Conservation (phyloP, 2,888 invertebrate genomes). For the Sarcophaga rosellei region DNA sequence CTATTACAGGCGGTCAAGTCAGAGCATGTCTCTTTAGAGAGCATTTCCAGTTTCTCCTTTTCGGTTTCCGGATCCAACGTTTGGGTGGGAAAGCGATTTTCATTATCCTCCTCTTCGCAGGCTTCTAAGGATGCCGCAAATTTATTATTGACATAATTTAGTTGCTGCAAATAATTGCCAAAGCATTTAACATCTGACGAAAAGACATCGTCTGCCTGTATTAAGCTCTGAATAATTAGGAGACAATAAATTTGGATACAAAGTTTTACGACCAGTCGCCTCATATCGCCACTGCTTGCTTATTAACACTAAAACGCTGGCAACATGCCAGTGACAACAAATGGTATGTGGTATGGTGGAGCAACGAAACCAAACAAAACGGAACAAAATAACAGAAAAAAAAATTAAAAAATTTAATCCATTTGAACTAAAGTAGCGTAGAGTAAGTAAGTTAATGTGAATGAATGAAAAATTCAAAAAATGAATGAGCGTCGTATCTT, state of each 20-base stretch:
- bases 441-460: no score
- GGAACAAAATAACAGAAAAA: no score
- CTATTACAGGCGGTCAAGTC: conserved; percentile 36
- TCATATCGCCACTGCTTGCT: neutral
- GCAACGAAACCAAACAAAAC: no score
- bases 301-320: neutral
- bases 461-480: no score
- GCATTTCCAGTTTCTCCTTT: neutral
- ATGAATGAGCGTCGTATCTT: no score
- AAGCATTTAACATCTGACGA: conserved; percentile 16
- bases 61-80: conserved; percentile 29
- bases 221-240: neutral
- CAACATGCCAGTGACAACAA: neutral
- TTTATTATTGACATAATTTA: neutral
- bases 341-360: no score
- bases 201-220: neutral
- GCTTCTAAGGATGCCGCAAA: conserved; percentile 2
- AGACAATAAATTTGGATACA: neutral
- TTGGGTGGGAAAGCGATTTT: conserved; percentile 10
- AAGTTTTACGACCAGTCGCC: neutral
- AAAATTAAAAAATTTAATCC: no score
- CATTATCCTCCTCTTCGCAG: conserved; percentile 33
- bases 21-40: conserved; percentile 31
- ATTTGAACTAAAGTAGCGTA: no score
- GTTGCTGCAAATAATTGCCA: neutral